Base-by-base conservation (phyloP, 2,797 vertebrate species). In the Scleropages formosus region DNA sequence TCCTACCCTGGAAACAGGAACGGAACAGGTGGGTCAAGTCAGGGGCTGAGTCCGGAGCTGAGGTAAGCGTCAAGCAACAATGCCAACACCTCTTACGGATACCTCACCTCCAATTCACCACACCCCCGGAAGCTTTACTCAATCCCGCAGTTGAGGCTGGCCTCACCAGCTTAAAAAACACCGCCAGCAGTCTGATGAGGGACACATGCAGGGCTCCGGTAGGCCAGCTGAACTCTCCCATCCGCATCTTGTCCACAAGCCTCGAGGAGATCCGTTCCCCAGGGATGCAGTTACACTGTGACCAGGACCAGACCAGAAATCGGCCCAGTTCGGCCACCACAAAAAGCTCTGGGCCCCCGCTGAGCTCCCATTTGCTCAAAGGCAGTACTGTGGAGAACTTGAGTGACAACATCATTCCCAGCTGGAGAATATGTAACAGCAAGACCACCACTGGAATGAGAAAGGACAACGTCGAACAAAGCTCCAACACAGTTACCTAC, bases 1-100 rank as follows among this genome's bases (percentile, higher is more conserved):
- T 91, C 82, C 80, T 82, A 26, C 88, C 89, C 1, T 88, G 89
- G 79, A 86, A 86, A 82, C 84, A 90, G 58, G 82, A 68, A 27
- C 64, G 79, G 26, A 60, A 39, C 26, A 68, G 73, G 22, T 22
- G 44, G n/a, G 75, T 78, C 73, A 76, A 59, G 51, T 81, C 81
- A 60, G 64, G 46, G 64, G 75, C 15, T 71, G 26, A 76, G 24
- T 49, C 18, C 26, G 72, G 20, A 20, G 39, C 15, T 13, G 74
- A 70, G 49, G 18, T 9, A 39, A 51, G 26, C 8, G 11, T 10
- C 1, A 60, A 65, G 60, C 26, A 3, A 11, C 8, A 46, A 11
- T n/a, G 31, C 44, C 46, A 71, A 53, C 76, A 73, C 31, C 75
- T 72, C 26, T 74, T 77, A 24, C 16, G 74, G 0, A 74, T 84